phyloP scores from a whole-genome alignment of 1,140 invertebrate genomes.

The Conopomorpha cramerella region DNA sequence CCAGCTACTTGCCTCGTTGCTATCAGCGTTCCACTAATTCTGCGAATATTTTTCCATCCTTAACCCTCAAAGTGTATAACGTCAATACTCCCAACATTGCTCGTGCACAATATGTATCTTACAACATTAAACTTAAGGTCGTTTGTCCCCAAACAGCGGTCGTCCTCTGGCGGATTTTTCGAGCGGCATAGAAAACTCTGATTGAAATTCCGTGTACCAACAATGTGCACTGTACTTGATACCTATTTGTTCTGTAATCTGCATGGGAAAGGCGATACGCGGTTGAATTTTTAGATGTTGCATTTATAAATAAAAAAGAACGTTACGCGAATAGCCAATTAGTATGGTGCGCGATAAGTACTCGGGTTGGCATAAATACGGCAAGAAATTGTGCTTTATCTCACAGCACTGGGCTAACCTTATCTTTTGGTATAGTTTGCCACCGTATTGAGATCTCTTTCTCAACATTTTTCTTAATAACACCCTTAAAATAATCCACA shows the following conservation, averaged over 20 bases:
- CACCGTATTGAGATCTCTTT: too few species aligned
- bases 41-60: constrained; percentile 49
- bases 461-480: too few species aligned
- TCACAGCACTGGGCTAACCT: too few species aligned
- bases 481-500: too few species aligned
- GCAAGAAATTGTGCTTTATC: too few species aligned
- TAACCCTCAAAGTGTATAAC: too few species aligned
- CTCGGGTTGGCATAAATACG: constrained; percentile 15
- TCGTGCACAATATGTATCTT: too few species aligned
- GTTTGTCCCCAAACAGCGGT: too few species aligned
- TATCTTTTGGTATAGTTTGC: too few species aligned
- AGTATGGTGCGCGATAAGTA: constrained; percentile 15
- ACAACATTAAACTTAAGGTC: too few species aligned
- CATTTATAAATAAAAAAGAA: constrained; percentile 36
- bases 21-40: constrained; percentile 50
- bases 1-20: constrained; percentile 51
- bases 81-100: constrained; percentile 5
- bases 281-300: constrained; percentile 17
- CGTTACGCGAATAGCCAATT: constrained; percentile 22
- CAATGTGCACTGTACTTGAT: constrained; percentile 41
- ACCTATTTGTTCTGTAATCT: constrained; percentile 44
- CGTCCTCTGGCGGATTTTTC: too few species aligned
- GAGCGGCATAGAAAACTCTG: constrained; percentile 10
- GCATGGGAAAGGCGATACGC: constrained; percentile 22
- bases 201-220: constrained; percentile 57